Evolutionary conservation across 64 coral and sea anemone genomes (phyloP), one percentile per base, ranked within the genome.

Genomic region (Porites australiensis): DNA sequence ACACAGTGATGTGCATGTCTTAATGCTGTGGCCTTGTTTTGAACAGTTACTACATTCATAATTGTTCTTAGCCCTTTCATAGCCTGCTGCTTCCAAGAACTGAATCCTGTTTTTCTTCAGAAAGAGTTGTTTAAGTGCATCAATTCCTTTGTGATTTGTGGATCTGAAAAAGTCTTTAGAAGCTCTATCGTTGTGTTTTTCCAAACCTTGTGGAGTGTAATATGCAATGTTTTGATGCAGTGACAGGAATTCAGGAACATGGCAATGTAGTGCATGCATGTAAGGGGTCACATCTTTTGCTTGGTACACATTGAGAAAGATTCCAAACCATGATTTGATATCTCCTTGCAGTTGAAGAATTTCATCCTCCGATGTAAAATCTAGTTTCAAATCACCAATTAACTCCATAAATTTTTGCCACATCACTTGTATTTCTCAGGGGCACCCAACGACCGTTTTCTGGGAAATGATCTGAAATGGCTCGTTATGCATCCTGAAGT

Each of bases 191-290:
- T 83, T 84, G 55, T 63, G 83, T 84, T 91, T 91, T 57, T 91
- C 89, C 89, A 91, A 73, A 6, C 79, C 89, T 74, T 83, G 89
- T 54, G 84, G 89, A 47, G 79, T 91, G 65, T 55, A 91, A 61
- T 83, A 75, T 63, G 64, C 89, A 49, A 82, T 59, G 65, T 83
- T 91, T 5, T 72, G 16, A 70, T 91, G 27, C 3, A 91, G 55
- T 22, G n/a, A 48, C 18, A 91, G 23, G 19, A 91, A 83, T 55
- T 91, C 65, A 48, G 89, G 79, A 19, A 91, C 51, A 59, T 91
- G 79, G 37, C 50, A 64, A 84, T 76, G 71, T 14, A 84, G 68
- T 4, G 89, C 67, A 64, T 91, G 89, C 69, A 84, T 91, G 43
- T 91, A 91, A 0, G 79, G 89, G 3, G 88, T 90, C 1, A 90